phyloP scores from a whole-genome alignment of 2,888 invertebrate species.

The Trachelus troglodyta region DNA sequence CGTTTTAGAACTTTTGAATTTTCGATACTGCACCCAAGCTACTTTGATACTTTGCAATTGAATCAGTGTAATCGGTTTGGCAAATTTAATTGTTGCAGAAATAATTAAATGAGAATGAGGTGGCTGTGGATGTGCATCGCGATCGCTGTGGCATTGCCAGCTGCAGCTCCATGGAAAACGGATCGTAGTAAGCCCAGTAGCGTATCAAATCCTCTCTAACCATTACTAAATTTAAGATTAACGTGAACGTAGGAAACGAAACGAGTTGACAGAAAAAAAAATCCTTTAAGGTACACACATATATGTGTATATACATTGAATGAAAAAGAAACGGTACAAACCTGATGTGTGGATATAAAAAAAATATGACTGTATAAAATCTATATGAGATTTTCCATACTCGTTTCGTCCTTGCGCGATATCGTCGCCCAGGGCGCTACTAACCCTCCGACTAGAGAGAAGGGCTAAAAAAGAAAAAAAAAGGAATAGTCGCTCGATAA shows the following conservation, averaged over 20 bases:
- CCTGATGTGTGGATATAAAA: not conserved
- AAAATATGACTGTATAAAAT: not conserved
- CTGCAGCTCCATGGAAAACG: constrained; percentile 51
- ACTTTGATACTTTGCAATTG: not conserved
- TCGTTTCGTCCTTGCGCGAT: not conserved
- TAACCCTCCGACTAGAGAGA: constrained; percentile 2
- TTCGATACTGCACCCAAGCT: not conserved
- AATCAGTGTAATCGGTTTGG: not conserved
- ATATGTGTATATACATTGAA: not conserved
- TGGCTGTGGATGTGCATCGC: constrained; percentile 52
- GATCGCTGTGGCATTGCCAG: constrained; percentile 50
- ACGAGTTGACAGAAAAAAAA: not conserved
- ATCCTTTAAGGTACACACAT: not conserved
- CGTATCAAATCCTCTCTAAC: constrained; percentile 33
- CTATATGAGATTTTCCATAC: not conserved
- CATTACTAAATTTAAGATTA: not conserved
- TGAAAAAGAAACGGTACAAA: not conserved
- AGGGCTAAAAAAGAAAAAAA: constrained; percentile 6
- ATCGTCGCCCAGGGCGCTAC: not conserved
- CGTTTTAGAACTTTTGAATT: not conserved
- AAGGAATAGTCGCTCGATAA: constrained; percentile 22
- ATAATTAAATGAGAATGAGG: constrained; percentile 41
- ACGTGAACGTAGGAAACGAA: not conserved
- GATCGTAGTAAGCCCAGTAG: constrained; percentile 56
- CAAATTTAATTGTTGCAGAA: constrained; percentile 23